Evolutionary conservation across 2,113 vertebrate species (phyloP).

Genomic region (Onychostoma macrolepis): DNA sequence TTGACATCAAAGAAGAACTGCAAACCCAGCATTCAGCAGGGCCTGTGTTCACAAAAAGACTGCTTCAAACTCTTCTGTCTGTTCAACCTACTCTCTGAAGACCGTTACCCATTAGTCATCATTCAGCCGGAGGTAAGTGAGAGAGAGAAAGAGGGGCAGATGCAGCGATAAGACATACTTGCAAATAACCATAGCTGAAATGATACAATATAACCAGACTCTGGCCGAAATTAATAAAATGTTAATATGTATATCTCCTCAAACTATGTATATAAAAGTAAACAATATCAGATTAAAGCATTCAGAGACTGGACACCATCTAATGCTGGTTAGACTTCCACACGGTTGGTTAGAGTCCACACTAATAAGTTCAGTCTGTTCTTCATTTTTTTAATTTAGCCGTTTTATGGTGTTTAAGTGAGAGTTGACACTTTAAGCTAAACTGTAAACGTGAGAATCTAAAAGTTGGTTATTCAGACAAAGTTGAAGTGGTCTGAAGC

Average conservation of each 20-base stretch:
- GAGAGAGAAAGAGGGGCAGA: background rate
- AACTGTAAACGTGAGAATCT: background rate
- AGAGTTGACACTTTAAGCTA: background rate
- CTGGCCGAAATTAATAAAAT: background rate
- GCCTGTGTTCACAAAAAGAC: conserved; percentile 68
- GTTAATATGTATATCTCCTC: background rate
- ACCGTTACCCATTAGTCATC: conserved; percentile 80
- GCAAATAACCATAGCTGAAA: background rate
- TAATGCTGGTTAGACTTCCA: background rate
- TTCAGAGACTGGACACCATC: background rate
- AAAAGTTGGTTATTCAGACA: background rate
- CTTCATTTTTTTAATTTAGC: background rate
- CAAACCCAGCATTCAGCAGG: conserved; percentile 51
- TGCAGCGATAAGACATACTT: background rate
- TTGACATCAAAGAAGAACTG: conserved; percentile 82
- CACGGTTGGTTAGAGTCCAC: background rate
- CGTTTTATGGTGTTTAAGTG: background rate
- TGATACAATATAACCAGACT: background rate
- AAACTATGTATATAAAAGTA: background rate
- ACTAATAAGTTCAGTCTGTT: background rate
- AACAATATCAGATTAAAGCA: background rate
- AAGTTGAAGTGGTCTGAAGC: background rate
- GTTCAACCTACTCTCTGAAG: conserved; percentile 82
- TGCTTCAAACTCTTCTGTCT: conserved; percentile 82
- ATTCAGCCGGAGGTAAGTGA: conserved; percentile 75